A percentile compares a stretch with the other conserved stretches of the same genome.
Conservation (phyloP, 2,888 invertebrate genomes). For the Hyposoter dolosus region DNA sequence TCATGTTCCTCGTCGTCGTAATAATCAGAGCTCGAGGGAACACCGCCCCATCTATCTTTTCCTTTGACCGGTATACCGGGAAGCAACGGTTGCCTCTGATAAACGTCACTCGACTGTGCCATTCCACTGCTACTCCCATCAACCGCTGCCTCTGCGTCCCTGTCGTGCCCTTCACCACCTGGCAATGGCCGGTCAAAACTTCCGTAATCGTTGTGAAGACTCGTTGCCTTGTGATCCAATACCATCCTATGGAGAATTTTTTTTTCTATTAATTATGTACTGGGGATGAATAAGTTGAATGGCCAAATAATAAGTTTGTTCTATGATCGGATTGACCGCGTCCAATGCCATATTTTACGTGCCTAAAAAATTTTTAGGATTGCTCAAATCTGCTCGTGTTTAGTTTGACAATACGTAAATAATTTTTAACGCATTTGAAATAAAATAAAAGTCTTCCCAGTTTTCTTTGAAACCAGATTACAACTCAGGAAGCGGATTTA, state of each 20-base stretch:
- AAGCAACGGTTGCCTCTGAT: constrained; percentile 88
- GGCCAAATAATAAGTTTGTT: neutral
- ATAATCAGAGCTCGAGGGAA: constrained; percentile 84
- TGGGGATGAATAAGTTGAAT: neutral
- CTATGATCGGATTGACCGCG: no score
- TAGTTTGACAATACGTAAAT: no score
- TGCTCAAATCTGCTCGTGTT: no score
- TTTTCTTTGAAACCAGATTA: no score
- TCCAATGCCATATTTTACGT: no score
- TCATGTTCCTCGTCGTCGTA: constrained; percentile 85
- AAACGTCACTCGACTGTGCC: constrained; percentile 86
- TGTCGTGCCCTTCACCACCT: constrained; percentile 79
- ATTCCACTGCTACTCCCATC: constrained; percentile 83
- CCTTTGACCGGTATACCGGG: constrained; percentile 84
- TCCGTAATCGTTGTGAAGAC: constrained; percentile 87
- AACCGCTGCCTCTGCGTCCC: constrained; percentile 84
- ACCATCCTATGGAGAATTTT: constrained; percentile 86
- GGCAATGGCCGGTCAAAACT: constrained; percentile 86
- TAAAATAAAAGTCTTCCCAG: no score
- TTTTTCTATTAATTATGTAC: neutral
- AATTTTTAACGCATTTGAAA: no score
- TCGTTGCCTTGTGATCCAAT: constrained; percentile 88
- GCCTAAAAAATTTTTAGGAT: no score
- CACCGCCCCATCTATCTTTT: constrained; percentile 85
- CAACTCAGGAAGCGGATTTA: no score